Base-by-base conservation (phyloP, 1,140 invertebrate species). In the Drosophila pseudoananassae region DNA sequence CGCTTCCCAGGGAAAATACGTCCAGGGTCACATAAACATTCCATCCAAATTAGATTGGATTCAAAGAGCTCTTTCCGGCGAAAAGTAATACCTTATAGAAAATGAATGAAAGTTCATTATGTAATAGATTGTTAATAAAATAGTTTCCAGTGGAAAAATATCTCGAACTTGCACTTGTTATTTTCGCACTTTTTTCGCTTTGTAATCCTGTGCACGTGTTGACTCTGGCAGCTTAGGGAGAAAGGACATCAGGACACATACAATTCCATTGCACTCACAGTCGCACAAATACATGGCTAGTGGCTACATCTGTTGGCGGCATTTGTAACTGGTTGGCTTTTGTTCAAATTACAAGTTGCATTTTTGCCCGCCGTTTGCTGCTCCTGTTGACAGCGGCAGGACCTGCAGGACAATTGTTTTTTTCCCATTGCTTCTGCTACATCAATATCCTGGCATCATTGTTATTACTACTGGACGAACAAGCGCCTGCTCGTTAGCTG, bases 301-400 rank as follows among this genome's bases (percentile, higher is more conserved):
- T 6, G 25, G 25, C 25, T 27, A 27, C 25, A 27, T 27, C 25
- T 27, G 52, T 60, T 33, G 20, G 56, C 31, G 57, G 55, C 76
- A 43, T 76, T 68, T 75, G 76, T 59, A 65, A 33, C 50, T 70
- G 73, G 58, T 80, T 80, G 66, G 52, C 65, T 74, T 77, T 81
- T 81, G 77, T 87, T 70, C 57, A 55, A 73, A 55, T 78, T 78
- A 78, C 69, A 78, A 75, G 73, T 71, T 78, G 75, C 56, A 78
- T 75, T 87, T 66, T 77, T 81, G 38, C 71, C 61, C 38, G 49
- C 43, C 61, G 27, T 49, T 72, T 50, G 50, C 52, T 68, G 2
- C 20, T 36, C 38, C 55, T 69, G 55, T 47, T 56, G 59, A 50
- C 66, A 64, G 69, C 61, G 64, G 25, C 60, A 66, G 54, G 71